A percentile compares a stretch with the other conserved stretches of the same genome.
phyloP scores from a whole-genome alignment of 1,140 invertebrate species.

The Bicyclus anynana region DNA sequence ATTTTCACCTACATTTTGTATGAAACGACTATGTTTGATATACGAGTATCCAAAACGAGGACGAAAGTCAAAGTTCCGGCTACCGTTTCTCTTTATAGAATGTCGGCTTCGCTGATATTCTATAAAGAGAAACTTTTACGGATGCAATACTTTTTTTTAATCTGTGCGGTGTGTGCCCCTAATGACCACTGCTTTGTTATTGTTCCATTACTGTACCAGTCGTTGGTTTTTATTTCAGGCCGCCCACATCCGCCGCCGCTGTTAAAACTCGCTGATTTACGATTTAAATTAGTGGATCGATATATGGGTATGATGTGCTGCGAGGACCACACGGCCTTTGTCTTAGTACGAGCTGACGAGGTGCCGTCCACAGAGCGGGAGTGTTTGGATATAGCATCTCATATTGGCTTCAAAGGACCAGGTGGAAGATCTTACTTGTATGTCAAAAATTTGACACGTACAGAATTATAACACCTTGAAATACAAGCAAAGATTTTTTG shows the following conservation, averaged over 20 bases:
- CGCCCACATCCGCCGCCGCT: slow-evolving; percentile 41
- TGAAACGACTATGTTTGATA: too few relatives aligned
- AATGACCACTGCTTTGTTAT: background rate
- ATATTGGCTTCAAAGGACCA: slow-evolving; percentile 34
- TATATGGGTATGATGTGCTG: slow-evolving; percentile 61
- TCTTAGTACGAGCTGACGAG: slow-evolving; percentile 39
- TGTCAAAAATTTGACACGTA: slow-evolving; percentile 28
- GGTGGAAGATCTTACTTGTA: slow-evolving; percentile 45
- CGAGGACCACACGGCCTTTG: slow-evolving; percentile 53
- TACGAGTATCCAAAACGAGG: too few relatives aligned
- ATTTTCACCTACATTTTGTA: too few relatives aligned
- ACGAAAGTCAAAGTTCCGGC: too few relatives aligned
- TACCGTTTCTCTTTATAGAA: too few relatives aligned
- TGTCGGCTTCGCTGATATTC: too few relatives aligned
- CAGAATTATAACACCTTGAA: too few relatives aligned
- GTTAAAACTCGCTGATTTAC: slow-evolving; percentile 50
- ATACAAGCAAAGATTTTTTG: too few relatives aligned
- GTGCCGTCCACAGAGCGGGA: slow-evolving; percentile 42
- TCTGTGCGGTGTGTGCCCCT: background rate
- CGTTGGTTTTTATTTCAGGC: slow-evolving; percentile 34
- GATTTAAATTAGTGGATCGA: slow-evolving; percentile 46
- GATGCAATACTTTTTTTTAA: background rate
- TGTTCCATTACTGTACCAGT: background rate
- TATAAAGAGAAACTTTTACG: background rate
- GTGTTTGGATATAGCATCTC: slow-evolving; percentile 34